These are phyloP conservation scores for Prionailurus viverrinus DNA, from an alignment of 2,113 vertebrate genomes.

Conservation along the genomic window DNA sequence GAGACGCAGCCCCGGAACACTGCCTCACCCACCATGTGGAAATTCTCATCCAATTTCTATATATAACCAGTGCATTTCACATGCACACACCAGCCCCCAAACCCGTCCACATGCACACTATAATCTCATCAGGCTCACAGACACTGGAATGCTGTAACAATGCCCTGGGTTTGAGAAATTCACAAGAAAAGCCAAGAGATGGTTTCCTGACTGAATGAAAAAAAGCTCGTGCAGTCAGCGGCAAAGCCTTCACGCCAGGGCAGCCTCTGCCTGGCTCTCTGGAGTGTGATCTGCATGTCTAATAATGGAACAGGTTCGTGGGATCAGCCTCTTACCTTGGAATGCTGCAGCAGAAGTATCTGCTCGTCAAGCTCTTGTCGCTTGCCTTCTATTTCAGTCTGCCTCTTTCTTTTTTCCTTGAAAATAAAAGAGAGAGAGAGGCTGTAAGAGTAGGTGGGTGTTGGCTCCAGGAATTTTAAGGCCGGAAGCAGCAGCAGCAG, in stretches of 20 bases:
- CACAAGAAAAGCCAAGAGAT: slow-evolving; percentile 73
- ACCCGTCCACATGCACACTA: slow-evolving; percentile 30
- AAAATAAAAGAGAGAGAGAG: slow-evolving; percentile 82
- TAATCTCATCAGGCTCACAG: slow-evolving; percentile 33
- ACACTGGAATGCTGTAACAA: slow-evolving; percentile 45
- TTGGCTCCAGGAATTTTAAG: slow-evolving; percentile 77
- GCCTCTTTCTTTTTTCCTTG: slow-evolving; percentile 98
- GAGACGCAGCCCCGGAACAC: background rate
- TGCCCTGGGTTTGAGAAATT: slow-evolving; percentile 71
- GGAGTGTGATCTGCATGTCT: slow-evolving; percentile 85
- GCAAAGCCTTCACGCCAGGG: slow-evolving; percentile 77
- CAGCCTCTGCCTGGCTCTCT: slow-evolving; percentile 81
- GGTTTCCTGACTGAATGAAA: slow-evolving; percentile 75
- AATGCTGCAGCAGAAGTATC: slow-evolving; percentile 97
- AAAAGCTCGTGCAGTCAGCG: slow-evolving; percentile 58
- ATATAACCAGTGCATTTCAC: slow-evolving; percentile 40
- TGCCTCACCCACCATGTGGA: slow-evolving; percentile 53
- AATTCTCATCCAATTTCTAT: slow-evolving; percentile 52
- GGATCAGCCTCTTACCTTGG: slow-evolving; percentile 93
- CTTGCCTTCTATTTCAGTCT: slow-evolving; percentile 97
- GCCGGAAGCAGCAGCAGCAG: slow-evolving; percentile 69
- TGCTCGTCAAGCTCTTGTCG: slow-evolving; percentile 96
- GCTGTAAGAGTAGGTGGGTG: slow-evolving; percentile 80
- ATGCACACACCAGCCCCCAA: slow-evolving; percentile 39
- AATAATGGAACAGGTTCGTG: slow-evolving; percentile 82